These are phyloP conservation scores for Cenopis cana DNA, from an alignment of 2,888 invertebrate species.

Conservation along the genomic window DNA sequence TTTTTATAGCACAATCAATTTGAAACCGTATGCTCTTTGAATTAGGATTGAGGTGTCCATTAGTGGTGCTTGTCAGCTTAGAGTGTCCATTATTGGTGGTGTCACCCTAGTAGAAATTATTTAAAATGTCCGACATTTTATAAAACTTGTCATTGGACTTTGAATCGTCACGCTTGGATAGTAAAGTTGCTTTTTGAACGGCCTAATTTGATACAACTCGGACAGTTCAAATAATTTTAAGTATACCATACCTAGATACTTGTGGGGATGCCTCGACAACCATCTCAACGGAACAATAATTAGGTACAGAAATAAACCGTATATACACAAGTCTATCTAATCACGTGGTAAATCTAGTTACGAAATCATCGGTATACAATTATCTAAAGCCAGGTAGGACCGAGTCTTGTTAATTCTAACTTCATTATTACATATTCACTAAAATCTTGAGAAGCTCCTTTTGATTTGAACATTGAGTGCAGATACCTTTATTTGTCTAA, in stretches of 20 bases:
- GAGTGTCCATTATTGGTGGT: too few species aligned
- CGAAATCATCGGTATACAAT: constrained; percentile 81
- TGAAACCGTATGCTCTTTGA: too few species aligned
- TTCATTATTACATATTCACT: constrained; percentile 74
- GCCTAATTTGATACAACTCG: too few species aligned
- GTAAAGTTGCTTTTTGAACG: too few species aligned
- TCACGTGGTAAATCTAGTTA: constrained; percentile 65
- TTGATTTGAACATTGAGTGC: constrained; percentile 85
- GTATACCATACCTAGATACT: neutral
- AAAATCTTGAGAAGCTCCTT: constrained; percentile 84
- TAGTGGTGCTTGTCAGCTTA: too few species aligned
- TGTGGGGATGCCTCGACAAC: constrained; percentile 26
- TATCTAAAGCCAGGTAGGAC: constrained; percentile 83
- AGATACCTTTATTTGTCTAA: constrained; percentile 82
- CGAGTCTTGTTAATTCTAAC: constrained; percentile 78
- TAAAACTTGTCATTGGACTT: too few species aligned
- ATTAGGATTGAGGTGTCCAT: too few species aligned
- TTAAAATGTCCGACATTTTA: too few species aligned
- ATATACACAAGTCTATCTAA: constrained; percentile 68
- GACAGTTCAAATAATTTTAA: too few species aligned
- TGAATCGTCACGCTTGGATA: too few species aligned
- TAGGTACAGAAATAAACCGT: constrained; percentile 60
- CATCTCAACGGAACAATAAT: constrained; percentile 47
- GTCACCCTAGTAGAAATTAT: too few species aligned
- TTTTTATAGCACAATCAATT: too few species aligned